Base-by-base conservation (phyloP, 2,797 vertebrate genomes). In the Fistularia tabacaria region DNA sequence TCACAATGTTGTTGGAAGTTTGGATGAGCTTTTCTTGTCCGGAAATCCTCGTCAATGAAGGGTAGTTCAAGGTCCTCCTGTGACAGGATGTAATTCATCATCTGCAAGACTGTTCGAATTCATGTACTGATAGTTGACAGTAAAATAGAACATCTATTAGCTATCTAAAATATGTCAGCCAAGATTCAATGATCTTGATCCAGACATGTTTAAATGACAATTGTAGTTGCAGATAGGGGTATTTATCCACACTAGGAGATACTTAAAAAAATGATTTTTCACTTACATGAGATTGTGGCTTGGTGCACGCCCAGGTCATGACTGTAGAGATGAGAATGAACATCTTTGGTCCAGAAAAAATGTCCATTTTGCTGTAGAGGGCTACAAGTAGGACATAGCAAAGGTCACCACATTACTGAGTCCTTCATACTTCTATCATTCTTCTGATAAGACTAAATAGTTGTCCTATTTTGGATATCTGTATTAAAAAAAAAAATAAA, bases 251-350 rank as follows among this genome's bases (percentile, higher is more conserved):
- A 13, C n/a, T 6, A 49, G 12, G 11, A 13, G 37, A 14, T 13
- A 10, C 3, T n/a, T 13, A 3, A 38, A 48, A 6, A 14, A 43
- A 8, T 10, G 4, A 10, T 38, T 38, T 38, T 53, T 45, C 15
- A 90, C 94, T 89, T 80, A 99, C 97, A 8, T 91, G 85, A 64
- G 92, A 88, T 1, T 79, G 15, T 0, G 83, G 77, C 73, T 90
- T 94, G 76, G 88, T 94, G 57, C 84, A 85, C 0, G 91, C 92
- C 97, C 96, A 98, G 0, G 90, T 98, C 95, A 99, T 93, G 78
- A 95, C 80, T 0, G 94, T 94, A 57, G 97, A 98, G 54, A 98
- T 25, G 3, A 99, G 89, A 67, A 99, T 93, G 69, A 97, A 99
- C 39, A 87, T 55, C 81, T 98, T 99, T 0, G 83, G 84, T 62